Base-by-base conservation (phyloP, 2,888 invertebrate genomes). In the Bellardia pandia region DNA sequence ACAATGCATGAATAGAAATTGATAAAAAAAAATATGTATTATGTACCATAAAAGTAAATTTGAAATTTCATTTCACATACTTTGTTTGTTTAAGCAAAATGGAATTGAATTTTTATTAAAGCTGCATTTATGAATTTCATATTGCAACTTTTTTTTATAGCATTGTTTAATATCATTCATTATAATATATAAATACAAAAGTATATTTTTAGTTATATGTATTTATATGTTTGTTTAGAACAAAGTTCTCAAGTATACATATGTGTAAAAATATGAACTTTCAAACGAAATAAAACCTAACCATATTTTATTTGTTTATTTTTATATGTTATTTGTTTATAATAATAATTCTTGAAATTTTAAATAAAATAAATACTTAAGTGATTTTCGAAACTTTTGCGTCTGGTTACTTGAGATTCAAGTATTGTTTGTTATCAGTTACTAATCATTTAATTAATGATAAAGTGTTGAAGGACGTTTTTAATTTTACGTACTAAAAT, bases 81-180 rank as follows among this genome's bases (percentile, higher is more conserved):
- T 42, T 33, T 62, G 69, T 76, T 76, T 69, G 33, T 30, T 76
- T 71, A 58, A 37, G 9, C 9, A 42, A 53, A 69, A 53, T 45
- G 16, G 23, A 45, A 76, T 60, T 82, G 69, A 83, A 76, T 76
- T 83, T 76, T 62, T 69, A 53, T 76, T 75, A 16, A 40, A 11
- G n/a, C 51, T 5, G 40, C 7, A 42, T n/a, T 69, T 5, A 16
- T 30, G 13, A 30, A 48, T 0, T 42, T 56, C 13, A 53, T 42
- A 33, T 48, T 30, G 42, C 14, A 7, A 37, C 11, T 14, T 51
- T n/a, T 51, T 16, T 53, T 40, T 71, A 53, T n/a, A 16, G 13
- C 11, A 11, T 45, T 45, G 11, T 45, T 45, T 45, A 13, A 45
- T 45, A 45, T 11, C 2, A 23, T 23, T 23, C 23, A 23, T 23